These are phyloP conservation scores for Eonycteris spelaea DNA, from an alignment of 2,113 vertebrate species.

Conservation along the genomic window DNA sequence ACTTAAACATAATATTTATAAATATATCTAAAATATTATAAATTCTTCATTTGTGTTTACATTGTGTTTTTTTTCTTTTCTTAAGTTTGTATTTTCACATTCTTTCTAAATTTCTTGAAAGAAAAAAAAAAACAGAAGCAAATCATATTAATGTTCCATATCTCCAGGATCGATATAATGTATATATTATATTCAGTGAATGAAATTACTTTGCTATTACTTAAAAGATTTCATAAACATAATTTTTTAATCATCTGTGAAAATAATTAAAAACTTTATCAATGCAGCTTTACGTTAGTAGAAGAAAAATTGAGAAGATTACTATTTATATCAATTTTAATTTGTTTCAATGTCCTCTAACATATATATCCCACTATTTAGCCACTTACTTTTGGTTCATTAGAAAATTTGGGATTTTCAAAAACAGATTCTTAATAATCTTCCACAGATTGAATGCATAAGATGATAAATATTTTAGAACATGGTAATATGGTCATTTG, in stretches of 20 bases:
- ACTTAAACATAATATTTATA: not conserved
- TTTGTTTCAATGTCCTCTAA: not conserved
- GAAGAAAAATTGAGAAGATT: not conserved
- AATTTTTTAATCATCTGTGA: not conserved
- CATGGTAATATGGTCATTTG: rapidly evolving
- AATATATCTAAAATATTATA: not conserved
- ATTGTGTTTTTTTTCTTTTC: not conserved
- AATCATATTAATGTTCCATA: not conserved
- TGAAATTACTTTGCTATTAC: not conserved
- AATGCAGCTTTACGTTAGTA: not conserved
- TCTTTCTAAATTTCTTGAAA: not conserved
- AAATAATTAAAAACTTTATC: not conserved
- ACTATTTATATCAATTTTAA: not conserved
- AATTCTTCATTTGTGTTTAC: not conserved
- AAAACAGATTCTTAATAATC: not conserved
- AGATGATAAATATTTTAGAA: constrained; percentile 14
- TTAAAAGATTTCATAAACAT: not conserved
- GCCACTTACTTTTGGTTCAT: not conserved
- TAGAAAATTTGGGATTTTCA: not conserved
- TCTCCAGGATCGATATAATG: not conserved
- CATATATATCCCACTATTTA: not conserved
- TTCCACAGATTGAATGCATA: not conserved
- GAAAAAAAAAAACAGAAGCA: not conserved
- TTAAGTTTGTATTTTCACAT: not conserved
- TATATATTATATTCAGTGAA: not conserved